These are phyloP conservation scores for Dendrolimus punctatus DNA, from an alignment of 1,140 invertebrate genomes.

Conservation along the genomic window DNA sequence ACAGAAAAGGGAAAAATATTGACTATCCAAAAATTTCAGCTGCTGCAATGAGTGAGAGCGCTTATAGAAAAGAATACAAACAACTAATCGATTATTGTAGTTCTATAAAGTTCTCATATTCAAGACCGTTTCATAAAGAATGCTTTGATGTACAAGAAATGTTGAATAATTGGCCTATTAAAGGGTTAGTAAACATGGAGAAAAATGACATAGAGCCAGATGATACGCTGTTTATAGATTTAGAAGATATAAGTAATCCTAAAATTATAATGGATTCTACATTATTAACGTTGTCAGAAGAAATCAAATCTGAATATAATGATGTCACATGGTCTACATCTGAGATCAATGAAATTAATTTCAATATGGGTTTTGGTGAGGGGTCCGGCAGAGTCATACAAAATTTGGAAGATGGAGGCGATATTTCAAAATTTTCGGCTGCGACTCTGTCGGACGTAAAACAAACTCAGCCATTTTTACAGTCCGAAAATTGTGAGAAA, in stretches of 20 bases:
- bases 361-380: conserved; percentile 72
- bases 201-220: conserved; percentile 16
- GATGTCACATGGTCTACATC: conserved; percentile 17
- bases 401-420: conserved; percentile 52
- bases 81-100: conserved; percentile 40
- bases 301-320: conserved; percentile 30
- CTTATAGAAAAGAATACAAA: conserved; percentile 44
- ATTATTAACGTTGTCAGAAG: conserved; percentile 41
- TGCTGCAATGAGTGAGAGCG: conserved; percentile 22
- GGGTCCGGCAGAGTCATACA: conserved; percentile 70
- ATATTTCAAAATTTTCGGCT: conserved; percentile 62
- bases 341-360: conserved; percentile 47
- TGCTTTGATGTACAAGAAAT: conserved; percentile 32
- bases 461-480: conserved; percentile 63
- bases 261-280: conserved; percentile 25
- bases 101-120: conserved; percentile 55
- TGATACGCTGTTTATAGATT: conserved; percentile 27
- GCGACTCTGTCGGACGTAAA: conserved; percentile 73
- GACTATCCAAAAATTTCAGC: conserved; percentile 41
- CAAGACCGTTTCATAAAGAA: conserved; percentile 45
- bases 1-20: conserved; percentile 59
- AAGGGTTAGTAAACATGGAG: conserved; percentile 11
- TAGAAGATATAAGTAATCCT: conserved; percentile 10
- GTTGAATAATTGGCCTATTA: conserved; percentile 43
- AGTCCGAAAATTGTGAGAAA: conserved; percentile 32